Base-by-base conservation (phyloP, 64 coral and sea anemone genomes). In the Montipora cactus region DNA sequence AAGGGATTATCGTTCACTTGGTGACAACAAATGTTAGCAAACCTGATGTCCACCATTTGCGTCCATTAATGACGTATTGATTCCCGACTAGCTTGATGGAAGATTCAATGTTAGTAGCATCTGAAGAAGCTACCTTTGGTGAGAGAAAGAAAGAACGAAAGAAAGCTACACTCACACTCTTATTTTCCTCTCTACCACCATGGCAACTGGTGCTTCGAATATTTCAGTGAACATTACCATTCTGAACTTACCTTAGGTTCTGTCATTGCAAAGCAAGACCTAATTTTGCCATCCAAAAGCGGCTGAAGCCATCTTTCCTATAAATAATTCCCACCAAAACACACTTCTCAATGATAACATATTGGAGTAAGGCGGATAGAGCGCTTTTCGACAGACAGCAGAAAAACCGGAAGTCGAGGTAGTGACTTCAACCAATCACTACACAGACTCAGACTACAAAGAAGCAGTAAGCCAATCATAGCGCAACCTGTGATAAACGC, bases 11-110 rank as follows among this genome's bases (percentile, higher is more conserved):
- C 37, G 37, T 37, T 37, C 37, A 37, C 37, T 37, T 37, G 37
- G 37, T 2, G 37, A 37, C 37, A 37, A 37, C 37, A 37, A 37
- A 37, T 37, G 37, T 37, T 4, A 64, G 5, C 23, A 57, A 80
- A 96, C 98, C 98, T 91, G 98, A 99, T 94, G 90, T 99, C 98
- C 98, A 99, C 98, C 98, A 99, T 84, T 99, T 99, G 50, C 92
- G 75, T 16, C 98, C 98, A 85, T 99, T 96, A 14, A 99, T 62
- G 67, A 99, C 75, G 59, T 99, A 99, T 57, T 89, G 74, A 76
- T 99, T 80, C 0, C 98, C 98, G 77, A 95, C 98, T 49, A 94
- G 58, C 8, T 46, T 70, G 44, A 99, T 99, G 4, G 92, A 96
- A 18, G 98, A 91, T 75, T 99, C 75, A 22, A 99, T 99, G 87